Base-by-base conservation (phyloP, 2,797 vertebrate genomes). In the Melanotaenia boesemani region DNA sequence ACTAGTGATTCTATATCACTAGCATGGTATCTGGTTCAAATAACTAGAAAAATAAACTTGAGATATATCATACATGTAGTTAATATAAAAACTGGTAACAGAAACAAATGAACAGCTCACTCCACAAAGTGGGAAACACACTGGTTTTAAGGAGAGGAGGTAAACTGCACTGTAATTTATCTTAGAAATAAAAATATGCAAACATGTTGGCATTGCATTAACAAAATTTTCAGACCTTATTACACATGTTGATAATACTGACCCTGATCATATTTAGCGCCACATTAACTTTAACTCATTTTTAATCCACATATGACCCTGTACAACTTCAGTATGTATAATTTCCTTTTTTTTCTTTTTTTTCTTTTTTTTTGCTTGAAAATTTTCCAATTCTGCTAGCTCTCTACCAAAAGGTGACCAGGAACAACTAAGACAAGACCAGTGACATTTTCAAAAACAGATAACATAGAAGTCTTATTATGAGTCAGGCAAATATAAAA, bases 401-500 rank as follows among this genome's bases (percentile, higher is more conserved):
- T 73, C 67, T 77, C 81, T 79, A 72, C 67, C 64, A 68, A 86
- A 88, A 86, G 83, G 82, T 89, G 82, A 88, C 76, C 54, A 54
- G 69, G 70, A 74, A 73, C 74, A 70, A 88, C 37, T 8, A 70
- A 82, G 74, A 79, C 82, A 77, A 69, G 70, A 82, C 85, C 77
- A 71, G 72, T 94, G 95, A 94, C 94, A 95, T 95, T 95, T 95
- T 72, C 81, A 87, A 86, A 89, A 76, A 72, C 84, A 83, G 94
- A 95, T 95, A 94, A 94, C 89, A 80, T 70, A 70, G 82, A 91
- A 86, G 68, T 82, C 74, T 75, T 79, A 83, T 83, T 83, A 83
- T 82, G 88, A 89, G 87, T 80, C 87, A 80, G 63, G 70, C 83
- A 83, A 86, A 88, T 82, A 79, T 83, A 80, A 87, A 91, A 85